Evolutionary conservation across 1,140 invertebrate species (phyloP).

Genomic region (Euura lappo): DNA sequence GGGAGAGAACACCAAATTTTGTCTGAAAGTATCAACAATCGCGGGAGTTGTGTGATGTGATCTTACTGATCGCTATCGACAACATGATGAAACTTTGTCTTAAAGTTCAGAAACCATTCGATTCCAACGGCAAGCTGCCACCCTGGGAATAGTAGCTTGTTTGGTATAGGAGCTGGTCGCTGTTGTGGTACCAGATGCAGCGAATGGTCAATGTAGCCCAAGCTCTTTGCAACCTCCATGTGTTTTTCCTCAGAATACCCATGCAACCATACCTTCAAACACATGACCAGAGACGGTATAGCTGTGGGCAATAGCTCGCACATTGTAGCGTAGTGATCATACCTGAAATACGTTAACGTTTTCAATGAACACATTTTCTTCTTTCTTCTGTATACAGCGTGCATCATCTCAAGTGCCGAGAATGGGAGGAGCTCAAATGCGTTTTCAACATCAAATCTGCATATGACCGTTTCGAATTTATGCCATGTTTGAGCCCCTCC

Average conservation of each 20-base stretch:
- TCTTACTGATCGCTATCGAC: slow-evolving; percentile 70
- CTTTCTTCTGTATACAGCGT: neutral
- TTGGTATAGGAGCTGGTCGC: slow-evolving; percentile 59
- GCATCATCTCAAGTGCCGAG: too few relatives aligned
- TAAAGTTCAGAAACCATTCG: slow-evolving; percentile 65
- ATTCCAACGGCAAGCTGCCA: slow-evolving; percentile 66
- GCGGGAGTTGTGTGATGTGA: neutral
- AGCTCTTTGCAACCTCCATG: slow-evolving; percentile 57
- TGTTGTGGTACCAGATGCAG: slow-evolving; percentile 53
- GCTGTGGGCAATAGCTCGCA: slow-evolving; percentile 89
- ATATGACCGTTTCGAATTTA: too few relatives aligned
- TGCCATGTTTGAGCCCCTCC: neutral
- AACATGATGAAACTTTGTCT: slow-evolving; percentile 61
- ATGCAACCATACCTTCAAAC: slow-evolving; percentile 64
- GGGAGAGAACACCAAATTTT: slow-evolving; percentile 12
- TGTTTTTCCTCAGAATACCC: slow-evolving; percentile 59
- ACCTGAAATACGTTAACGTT: slow-evolving; percentile 60
- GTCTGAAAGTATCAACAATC: neutral
- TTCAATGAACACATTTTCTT: slow-evolving; percentile 12
- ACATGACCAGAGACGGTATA: slow-evolving; percentile 76
- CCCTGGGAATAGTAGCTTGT: slow-evolving; percentile 66
- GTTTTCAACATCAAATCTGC: too few relatives aligned
- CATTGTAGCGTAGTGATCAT: slow-evolving; percentile 91
- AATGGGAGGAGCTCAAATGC: too few relatives aligned
- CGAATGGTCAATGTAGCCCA: slow-evolving; percentile 61